Conservation (phyloP, 1,140 invertebrate species). For the Rhyacophila brunnea region DNA sequence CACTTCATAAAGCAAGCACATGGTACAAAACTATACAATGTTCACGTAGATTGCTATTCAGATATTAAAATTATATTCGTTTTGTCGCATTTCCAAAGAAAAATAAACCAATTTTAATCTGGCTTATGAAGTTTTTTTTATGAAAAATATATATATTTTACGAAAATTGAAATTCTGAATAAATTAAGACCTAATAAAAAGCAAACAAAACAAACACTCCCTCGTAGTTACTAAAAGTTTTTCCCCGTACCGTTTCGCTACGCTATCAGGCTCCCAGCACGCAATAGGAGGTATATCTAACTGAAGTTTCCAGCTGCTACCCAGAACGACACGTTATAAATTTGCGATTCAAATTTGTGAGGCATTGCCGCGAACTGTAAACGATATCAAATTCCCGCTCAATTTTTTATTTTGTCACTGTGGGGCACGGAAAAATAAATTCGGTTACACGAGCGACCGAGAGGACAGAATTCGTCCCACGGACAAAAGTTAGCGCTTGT, state of each 20-base stretch:
- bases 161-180: background rate
- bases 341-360: slow-evolving; percentile 34
- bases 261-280: slow-evolving; percentile 6
- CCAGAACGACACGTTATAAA: slow-evolving; percentile 20
- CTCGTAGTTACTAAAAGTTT: too few species aligned
- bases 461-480: slow-evolving; percentile 18
- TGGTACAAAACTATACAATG: too few species aligned
- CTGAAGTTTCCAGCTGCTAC: slow-evolving; percentile 9
- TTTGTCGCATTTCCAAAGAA: too few species aligned
- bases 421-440: slow-evolving; percentile 5
- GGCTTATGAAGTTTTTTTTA: background rate
- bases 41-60: too few species aligned
- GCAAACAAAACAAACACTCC: too few species aligned
- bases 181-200: too few species aligned
- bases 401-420: slow-evolving; percentile 17
- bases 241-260: background rate
- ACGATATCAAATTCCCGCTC: slow-evolving; percentile 13
- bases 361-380: slow-evolving; percentile 18
- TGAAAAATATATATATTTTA: background rate
- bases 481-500: slow-evolving; percentile 21
- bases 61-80: too few species aligned
- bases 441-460: background rate
- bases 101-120: too few species aligned
- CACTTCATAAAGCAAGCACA: too few species aligned
- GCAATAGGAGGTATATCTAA: slow-evolving; percentile 3